These are phyloP conservation scores for Odontamblyopus lacepedii DNA, from an alignment of 2,797 vertebrate species.

Conservation along the genomic window DNA sequence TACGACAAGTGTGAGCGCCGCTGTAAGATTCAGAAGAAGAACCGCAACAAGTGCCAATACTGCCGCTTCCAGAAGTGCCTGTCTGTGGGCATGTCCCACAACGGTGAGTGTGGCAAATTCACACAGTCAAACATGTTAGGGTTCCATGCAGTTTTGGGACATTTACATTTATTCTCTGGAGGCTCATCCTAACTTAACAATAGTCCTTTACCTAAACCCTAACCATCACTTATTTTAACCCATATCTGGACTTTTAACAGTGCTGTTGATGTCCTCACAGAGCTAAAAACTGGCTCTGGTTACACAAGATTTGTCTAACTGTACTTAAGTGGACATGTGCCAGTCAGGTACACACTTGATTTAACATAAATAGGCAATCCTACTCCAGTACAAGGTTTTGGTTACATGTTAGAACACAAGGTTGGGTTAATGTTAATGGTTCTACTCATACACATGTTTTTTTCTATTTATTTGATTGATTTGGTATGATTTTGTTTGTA, in stretches of 20 bases:
- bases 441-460: too few relatives aligned
- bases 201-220: too few relatives aligned
- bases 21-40: slow-evolving; percentile 98
- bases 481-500: too few relatives aligned
- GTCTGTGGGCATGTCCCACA: slow-evolving; percentile 97
- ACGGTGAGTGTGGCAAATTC: slow-evolving; percentile 81
- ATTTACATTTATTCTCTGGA: too few relatives aligned
- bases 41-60: slow-evolving; percentile 97
- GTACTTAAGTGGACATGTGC: slow-evolving; percentile 13
- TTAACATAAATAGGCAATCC: slow-evolving; percentile 21
- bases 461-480: too few relatives aligned
- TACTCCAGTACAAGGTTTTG: slow-evolving; percentile 16
- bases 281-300: slow-evolving; percentile 9
- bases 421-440: neutral
- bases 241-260: too few relatives aligned
- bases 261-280: too few relatives aligned
- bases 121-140: neutral
- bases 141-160: too few relatives aligned
- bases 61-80: slow-evolving; percentile 99
- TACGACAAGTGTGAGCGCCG: slow-evolving; percentile 91
- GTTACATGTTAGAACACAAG: slow-evolving; percentile 30
- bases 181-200: too few relatives aligned
- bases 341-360: slow-evolving; percentile 19
- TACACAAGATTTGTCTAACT: slow-evolving; percentile 12
- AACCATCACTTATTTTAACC: too few relatives aligned